Base-by-base conservation (phyloP, 2,888 invertebrate species). In the Sthenelais limicola region DNA sequence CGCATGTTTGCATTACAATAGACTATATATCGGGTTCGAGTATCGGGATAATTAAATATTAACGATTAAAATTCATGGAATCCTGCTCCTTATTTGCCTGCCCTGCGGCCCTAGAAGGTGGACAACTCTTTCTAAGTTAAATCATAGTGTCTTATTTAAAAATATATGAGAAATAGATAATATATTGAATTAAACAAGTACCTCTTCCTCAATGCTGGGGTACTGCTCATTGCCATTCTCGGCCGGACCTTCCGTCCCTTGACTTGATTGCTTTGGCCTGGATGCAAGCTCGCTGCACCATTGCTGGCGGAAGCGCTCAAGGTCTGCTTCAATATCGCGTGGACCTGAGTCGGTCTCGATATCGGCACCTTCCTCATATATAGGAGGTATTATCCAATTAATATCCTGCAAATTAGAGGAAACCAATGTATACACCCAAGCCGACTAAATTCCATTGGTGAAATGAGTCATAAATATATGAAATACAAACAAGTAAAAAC, bases 291-390 rank as follows among this genome's bases (percentile, higher is more conserved):
- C 85, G 15, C 79, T 74, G 62, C 83, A 79, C 86, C 86, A 86
- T 58, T 83, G 82, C 66, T 79, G 74, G 28, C 86, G 80, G 80
- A 87, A 87, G 33, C 80, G 73, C 32, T 81, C 81, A 71, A 86
- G 75, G 77, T 82, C 81, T 52, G 67, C 74, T 68, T 79, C 77
- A 12, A 78, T 62, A 38, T 73, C 69, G 1, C 68, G 43, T 21
- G 69, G 72, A 62, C 62, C 62, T 7, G 43, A 35, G 1, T n/a
- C 38, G 62, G 21, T 21, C 35, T 18, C 18, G 33, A 58, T n/a
- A 38, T 62, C 62, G 35, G 5, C 9, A 38, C 24, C 67, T 48
- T 47, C 67, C 67, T 48, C 67, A 30, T 67, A 47, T 2, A 47
- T 21, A 2, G 67, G 62, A 18, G 68, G 68, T 30, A 68, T n/a